Conservation (phyloP, 2,113 vertebrate species). For the Hydropotes inermis region DNA sequence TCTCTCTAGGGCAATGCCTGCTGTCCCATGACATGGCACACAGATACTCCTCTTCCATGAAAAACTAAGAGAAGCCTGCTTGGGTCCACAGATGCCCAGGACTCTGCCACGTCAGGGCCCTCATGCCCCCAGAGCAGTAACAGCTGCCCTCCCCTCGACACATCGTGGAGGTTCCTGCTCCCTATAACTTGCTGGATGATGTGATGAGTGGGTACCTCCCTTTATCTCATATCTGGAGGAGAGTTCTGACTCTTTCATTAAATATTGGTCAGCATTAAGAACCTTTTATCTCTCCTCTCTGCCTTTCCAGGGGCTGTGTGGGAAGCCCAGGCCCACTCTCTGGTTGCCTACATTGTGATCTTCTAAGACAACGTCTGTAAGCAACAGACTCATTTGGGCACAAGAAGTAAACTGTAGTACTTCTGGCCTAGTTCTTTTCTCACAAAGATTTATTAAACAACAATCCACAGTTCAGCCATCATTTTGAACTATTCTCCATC, state of each 20-base stretch:
- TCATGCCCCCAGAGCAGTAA: no score
- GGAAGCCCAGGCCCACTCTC: background rate
- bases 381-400: background rate
- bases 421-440: background rate
- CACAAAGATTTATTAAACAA: background rate
- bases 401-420: background rate
- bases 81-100: background rate
- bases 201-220: background rate
- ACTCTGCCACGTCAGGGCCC: background rate
- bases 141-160: no score
- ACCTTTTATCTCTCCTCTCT: background rate
- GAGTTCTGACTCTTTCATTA: background rate
- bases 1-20: background rate
- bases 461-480: background rate
- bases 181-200: no score
- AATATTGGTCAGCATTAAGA: background rate
- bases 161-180: fast-evolving
- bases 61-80: background rate
- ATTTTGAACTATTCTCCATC: background rate
- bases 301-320: background rate
- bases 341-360: background rate
- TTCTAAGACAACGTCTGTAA: background rate
- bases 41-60: background rate
- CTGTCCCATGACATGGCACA: background rate
- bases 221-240: background rate